Base-by-base conservation (phyloP, 2,113 vertebrate genomes). In the Anoura caudifer region DNA sequence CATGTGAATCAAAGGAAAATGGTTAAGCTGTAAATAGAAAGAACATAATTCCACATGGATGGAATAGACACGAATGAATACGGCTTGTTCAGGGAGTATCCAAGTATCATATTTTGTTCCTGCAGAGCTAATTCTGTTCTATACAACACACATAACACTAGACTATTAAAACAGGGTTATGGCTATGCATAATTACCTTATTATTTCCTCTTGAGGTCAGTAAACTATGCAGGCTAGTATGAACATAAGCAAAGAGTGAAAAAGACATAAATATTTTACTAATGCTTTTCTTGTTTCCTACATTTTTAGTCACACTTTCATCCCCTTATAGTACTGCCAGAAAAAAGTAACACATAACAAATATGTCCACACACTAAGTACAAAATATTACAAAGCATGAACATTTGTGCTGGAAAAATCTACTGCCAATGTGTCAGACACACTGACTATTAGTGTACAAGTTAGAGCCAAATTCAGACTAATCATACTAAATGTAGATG, bases 341-440 rank as follows among this genome's bases (percentile, higher is more conserved):
- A 81, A 69, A 89, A 97, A 91, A 94, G 81, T 88, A 91, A 95
- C 88, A 96, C 91, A 97, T 86, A 98, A 96, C 96, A 98, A 98
- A 98, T 97, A 96, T 96, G 97, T 96, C 92, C 94, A 94, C 73
- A 81, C 82, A 83, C 10, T 89, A 93, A 96, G 92, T 87, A 95
- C 61, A 93, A 97, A 97, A 96, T 95, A 97, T 95, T 98, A 95
- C 87, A 97, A 96, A 94, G 91, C 91, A 88, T 61, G 97, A 97
- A 96, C 96, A 98, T 96, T 96, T 97, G 94, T 94, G 95, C 79
- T 97, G 82, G 91, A 95, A 89, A 86, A 89, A 75, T 43, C 50
- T n/a, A 59, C 56, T 96, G 94, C 95, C 97, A 97, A 94, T 91
- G 56, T 96, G 82, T 96, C 97, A 97, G 96, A 94, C 28, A 59